These are phyloP conservation scores for Zaprionus nigranus DNA, from an alignment of 1,140 invertebrate species.

Conservation along the genomic window DNA sequence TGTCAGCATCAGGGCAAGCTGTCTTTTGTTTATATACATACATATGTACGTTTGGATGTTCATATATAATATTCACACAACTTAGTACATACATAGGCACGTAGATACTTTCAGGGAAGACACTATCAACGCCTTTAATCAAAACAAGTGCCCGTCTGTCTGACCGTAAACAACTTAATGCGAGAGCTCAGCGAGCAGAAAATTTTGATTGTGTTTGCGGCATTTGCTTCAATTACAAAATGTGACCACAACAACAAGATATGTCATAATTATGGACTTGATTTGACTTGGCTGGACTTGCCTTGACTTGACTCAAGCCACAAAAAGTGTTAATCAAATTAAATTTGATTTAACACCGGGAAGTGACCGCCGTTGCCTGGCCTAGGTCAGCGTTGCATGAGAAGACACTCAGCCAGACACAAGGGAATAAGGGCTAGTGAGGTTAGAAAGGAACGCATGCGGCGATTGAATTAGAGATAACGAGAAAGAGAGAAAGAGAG, in stretches of 20 bases:
- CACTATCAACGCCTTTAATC: constrained; percentile 56
- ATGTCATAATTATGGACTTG: constrained; percentile 69
- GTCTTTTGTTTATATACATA: constrained; percentile 13
- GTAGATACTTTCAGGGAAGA: not conserved
- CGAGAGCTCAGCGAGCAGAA: constrained; percentile 16
- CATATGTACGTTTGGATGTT: too few relatives aligned
- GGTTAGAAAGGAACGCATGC: not conserved
- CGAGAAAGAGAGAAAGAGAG: not conserved
- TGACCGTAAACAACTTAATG: constrained; percentile 46
- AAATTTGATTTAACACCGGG: constrained; percentile 63
- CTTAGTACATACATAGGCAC: not conserved
- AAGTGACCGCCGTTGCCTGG: constrained; percentile 48
- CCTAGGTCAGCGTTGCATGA: constrained; percentile 55
- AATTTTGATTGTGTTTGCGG: constrained; percentile 38
- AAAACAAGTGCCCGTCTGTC: constrained; percentile 55
- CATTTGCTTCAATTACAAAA: constrained; percentile 65
- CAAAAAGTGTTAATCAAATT: constrained; percentile 75
- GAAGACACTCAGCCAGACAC: not conserved
- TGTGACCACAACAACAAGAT: constrained; percentile 42
- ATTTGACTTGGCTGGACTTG: constrained; percentile 22
- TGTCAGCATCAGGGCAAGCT: not conserved
- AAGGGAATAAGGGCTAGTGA: not conserved
- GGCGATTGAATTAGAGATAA: not conserved
- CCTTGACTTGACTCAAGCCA: constrained; percentile 9
- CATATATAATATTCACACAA: not conserved